Evolutionary conservation across 2,888 invertebrate species (phyloP).

Genomic region (Acronicta leporina): DNA sequence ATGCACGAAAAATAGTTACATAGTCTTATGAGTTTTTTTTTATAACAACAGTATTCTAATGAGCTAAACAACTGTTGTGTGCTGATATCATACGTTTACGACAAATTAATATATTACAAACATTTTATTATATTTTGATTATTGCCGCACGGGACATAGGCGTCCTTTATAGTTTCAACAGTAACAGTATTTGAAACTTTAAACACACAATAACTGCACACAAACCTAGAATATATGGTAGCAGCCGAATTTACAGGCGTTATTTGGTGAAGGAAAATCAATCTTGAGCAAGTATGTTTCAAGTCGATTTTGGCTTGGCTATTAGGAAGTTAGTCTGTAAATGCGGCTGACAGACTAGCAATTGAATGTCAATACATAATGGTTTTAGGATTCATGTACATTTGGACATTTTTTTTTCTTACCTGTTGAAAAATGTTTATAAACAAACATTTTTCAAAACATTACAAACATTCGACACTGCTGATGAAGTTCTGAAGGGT

Average conservation of each 20-base stretch:
- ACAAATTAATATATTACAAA: slow-evolving; percentile 33
- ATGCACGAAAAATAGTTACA: slow-evolving; percentile 88
- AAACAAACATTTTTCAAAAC: neutral
- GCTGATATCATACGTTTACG: slow-evolving; percentile 62
- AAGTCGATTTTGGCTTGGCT: slow-evolving; percentile 47
- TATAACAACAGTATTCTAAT: slow-evolving; percentile 77
- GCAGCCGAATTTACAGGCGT: slow-evolving; percentile 55
- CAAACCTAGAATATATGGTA: slow-evolving; percentile 68
- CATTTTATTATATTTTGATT: slow-evolving; percentile 14
- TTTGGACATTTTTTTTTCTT: slow-evolving; percentile 1
- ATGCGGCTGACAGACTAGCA: slow-evolving; percentile 55
- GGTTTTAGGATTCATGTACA: slow-evolving; percentile 28
- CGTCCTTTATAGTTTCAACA: slow-evolving; percentile 8
- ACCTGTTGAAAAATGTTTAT: neutral
- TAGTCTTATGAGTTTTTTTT: slow-evolving; percentile 78
- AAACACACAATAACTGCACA: slow-evolving; percentile 70
- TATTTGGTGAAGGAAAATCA: slow-evolving; percentile 38
- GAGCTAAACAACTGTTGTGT: slow-evolving; percentile 75
- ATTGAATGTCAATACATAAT: slow-evolving; percentile 40
- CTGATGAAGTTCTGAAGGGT: neutral
- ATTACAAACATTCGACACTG: neutral
- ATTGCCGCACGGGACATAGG: slow-evolving; percentile 16
- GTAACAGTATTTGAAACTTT: slow-evolving; percentile 17
- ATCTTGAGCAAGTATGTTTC: slow-evolving; percentile 36
- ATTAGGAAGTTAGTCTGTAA: slow-evolving; percentile 37